phyloP scores from a whole-genome alignment of 2,797 vertebrate species.

The Mormyrus proboscirostris region DNA sequence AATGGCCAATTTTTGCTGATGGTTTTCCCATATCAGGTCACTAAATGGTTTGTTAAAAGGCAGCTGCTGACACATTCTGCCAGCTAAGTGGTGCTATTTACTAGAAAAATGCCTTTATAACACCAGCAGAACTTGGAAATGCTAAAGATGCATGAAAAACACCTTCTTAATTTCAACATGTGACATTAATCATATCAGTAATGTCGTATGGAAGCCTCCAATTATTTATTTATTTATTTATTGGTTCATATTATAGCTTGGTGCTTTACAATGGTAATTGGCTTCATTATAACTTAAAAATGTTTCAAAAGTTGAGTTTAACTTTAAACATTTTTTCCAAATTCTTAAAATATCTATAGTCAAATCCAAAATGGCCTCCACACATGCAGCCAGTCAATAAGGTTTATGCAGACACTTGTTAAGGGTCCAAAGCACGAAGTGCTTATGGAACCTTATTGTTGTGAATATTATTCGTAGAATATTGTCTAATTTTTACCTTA shows the following conservation, averaged over 20 bases:
- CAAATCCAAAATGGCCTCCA: background rate
- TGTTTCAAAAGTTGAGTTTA: background rate
- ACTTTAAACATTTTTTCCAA: background rate
- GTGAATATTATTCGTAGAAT: background rate
- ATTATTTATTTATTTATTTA: background rate
- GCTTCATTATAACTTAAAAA: background rate
- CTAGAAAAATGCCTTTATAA: background rate
- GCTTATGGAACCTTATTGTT: no score
- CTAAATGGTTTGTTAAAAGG: background rate
- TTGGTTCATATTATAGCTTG: background rate
- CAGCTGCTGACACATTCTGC: background rate
- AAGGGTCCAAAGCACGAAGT: no score
- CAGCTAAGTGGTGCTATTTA: background rate
- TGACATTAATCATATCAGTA: background rate
- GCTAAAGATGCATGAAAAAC: background rate
- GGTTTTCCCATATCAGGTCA: background rate
- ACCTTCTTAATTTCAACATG: background rate
- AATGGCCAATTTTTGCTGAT: background rate
- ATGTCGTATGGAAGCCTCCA: background rate
- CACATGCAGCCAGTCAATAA: background rate
- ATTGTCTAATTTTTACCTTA: background rate
- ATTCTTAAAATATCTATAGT: background rate
- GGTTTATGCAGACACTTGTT: background rate
- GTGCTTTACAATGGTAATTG: background rate
- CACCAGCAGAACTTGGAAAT: background rate